Percentiles rank a stretch among this genome's conserved stretches.
Evolutionary conservation across 2,888 invertebrate species (phyloP).

Genomic region (Nemapogon koenigi): DNA sequence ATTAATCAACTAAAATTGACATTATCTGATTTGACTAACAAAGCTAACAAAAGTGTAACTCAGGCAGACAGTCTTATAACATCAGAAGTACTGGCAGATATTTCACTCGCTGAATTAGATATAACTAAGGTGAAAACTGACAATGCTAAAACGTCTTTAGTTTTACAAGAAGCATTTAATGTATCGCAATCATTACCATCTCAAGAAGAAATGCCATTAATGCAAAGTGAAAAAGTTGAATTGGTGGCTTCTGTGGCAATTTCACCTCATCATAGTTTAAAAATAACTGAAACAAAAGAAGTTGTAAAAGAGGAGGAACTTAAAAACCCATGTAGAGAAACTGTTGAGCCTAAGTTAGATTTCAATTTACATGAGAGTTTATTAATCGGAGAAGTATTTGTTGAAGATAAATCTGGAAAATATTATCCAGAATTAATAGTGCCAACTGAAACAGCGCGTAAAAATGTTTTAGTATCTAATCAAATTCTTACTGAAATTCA

Average conservation of each 20-base stretch:
- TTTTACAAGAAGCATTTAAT: conserved; percentile 70
- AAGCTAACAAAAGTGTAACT: conserved; percentile 31
- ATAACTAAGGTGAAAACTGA: conserved; percentile 36
- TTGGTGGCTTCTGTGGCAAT: conserved; percentile 64
- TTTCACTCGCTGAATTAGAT: conserved; percentile 48
- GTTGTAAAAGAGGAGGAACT: conserved; percentile 67
- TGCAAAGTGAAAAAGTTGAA: conserved; percentile 47
- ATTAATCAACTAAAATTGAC: conserved; percentile 25
- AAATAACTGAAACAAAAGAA: conserved; percentile 70
- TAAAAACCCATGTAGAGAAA: conserved; percentile 43
- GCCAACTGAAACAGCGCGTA: conserved; percentile 76
- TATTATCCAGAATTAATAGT: conserved; percentile 81
- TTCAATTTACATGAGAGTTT: conserved; percentile 70
- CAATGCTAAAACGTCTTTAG: conserved; percentile 62
- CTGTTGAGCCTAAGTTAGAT: conserved; percentile 66
- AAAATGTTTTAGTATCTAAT: conserved; percentile 69
- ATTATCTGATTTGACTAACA: conserved; percentile 20
- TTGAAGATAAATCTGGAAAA: conserved; percentile 77
- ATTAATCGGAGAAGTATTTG: conserved; percentile 70
- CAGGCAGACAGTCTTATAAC: conserved; percentile 51
- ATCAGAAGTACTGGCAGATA: conserved; percentile 59
- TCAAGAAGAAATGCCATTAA: conserved; percentile 66
- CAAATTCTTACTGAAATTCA: conserved; percentile 70
- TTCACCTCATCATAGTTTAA: conserved; percentile 68
- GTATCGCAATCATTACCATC: conserved; percentile 68